Evolutionary conservation across 2,797 vertebrate species (phyloP).

Genomic region (Aldrovandia affinis): DNA sequence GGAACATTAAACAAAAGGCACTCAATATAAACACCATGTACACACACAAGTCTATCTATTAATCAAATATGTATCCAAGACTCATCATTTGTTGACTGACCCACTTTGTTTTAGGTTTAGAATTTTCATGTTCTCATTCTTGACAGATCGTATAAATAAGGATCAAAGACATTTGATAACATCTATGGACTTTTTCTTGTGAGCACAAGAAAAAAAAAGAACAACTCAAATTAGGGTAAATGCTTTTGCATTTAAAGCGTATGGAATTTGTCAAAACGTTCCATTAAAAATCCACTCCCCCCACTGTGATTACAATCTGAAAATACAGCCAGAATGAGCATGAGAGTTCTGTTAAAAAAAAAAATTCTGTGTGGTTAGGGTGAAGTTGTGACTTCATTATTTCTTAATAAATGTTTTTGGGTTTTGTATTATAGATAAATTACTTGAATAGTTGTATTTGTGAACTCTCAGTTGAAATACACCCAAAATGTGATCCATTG

Average conservation of each 20-base stretch:
- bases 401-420: no score
- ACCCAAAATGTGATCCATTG: neutral
- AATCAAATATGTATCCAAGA: neutral
- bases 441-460: neutral
- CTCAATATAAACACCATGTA: neutral
- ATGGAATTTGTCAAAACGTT: neutral
- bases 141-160: conserved; percentile 2
- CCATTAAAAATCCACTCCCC: neutral
- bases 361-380: neutral
- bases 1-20: conserved; percentile 7
- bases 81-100: neutral
- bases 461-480: no score
- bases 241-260: neutral
- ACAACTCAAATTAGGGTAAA: neutral
- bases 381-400: neutral
- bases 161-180: neutral
- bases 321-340: neutral
- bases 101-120: neutral
- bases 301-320: neutral
- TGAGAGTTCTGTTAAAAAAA: neutral
- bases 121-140: conserved; percentile 7
- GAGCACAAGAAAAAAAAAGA: neutral
- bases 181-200: neutral
- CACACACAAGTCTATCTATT: conserved; percentile 16
- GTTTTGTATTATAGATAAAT: neutral